These are phyloP conservation scores for Drosophila takahashii DNA, from an alignment of 1,140 invertebrate genomes.

Conservation along the genomic window DNA sequence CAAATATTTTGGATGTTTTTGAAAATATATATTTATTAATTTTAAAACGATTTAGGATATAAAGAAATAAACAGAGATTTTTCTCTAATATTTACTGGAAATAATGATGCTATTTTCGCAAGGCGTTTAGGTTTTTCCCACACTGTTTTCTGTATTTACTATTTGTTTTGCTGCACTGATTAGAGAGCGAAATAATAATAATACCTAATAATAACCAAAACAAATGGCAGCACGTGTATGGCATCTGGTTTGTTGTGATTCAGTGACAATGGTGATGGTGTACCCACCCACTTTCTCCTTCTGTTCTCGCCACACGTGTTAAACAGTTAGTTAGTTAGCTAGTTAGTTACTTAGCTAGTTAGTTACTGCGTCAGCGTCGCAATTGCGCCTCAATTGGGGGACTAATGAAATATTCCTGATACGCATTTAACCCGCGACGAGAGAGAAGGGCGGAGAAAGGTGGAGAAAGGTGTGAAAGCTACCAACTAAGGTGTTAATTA, in stretches of 20 bases:
- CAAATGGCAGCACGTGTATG: constrained; percentile 31
- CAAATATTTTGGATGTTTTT: background rate
- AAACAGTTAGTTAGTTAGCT: background rate
- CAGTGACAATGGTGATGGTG: constrained; percentile 7
- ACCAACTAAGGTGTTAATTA: constrained; percentile 1
- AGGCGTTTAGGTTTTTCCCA: background rate
- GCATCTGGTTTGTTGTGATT: constrained; percentile 39
- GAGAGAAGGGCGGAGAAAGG: background rate
- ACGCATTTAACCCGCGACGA: constrained; percentile 19
- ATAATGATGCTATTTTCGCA: background rate
- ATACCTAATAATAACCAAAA: constrained; percentile 3
- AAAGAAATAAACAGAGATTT: too few species aligned
- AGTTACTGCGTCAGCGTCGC: constrained; percentile 23
- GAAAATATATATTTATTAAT: background rate
- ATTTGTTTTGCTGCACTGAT: constrained; percentile 16
- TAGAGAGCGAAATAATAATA: constrained; percentile 14
- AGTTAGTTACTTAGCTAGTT: constrained; percentile 11
- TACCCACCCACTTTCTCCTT: background rate
- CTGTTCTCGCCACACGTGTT: constrained; percentile 5
- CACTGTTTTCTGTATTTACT: background rate
- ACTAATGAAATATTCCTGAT: constrained; percentile 30
- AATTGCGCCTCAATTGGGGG: constrained; percentile 34
- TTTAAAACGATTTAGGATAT: too few species aligned
- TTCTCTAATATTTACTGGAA: background rate
- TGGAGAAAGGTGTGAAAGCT: background rate